Conservation (phyloP, 30 jellyfish, hydroid and myxozoan species). For the Cassiopea xamachana region DNA sequence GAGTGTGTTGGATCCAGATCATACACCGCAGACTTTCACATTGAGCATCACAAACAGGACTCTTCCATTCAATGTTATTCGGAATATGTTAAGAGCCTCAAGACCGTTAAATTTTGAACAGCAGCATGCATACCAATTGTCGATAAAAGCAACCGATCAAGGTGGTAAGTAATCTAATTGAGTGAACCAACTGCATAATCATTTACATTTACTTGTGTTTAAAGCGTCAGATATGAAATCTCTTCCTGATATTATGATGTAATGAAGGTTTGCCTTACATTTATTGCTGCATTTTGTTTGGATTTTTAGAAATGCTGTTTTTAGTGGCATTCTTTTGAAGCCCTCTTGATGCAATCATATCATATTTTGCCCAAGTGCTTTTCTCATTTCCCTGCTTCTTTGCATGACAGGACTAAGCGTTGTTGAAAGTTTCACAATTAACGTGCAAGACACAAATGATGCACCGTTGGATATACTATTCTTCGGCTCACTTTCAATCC, state of each 20-base stretch:
- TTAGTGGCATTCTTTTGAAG: too few species aligned
- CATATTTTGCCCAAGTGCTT: too few species aligned
- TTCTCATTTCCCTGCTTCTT: background rate
- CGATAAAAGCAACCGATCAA: conserved; percentile 59
- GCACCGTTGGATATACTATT: conserved; percentile 69
- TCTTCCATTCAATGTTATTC: conserved; percentile 19
- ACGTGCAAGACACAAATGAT: conserved; percentile 80
- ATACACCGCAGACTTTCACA: conserved; percentile 24
- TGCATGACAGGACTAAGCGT: conserved; percentile 61
- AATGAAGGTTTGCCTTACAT: too few species aligned
- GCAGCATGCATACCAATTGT: conserved; percentile 24
- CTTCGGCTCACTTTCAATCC: conserved; percentile 46
- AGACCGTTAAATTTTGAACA: conserved; percentile 55
- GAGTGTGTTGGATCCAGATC: conserved; percentile 72
- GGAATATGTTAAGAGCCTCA: conserved; percentile 29
- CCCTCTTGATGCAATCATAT: too few species aligned
- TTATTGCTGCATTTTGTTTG: too few species aligned
- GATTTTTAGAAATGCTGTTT: too few species aligned
- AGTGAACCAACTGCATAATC: too few species aligned
- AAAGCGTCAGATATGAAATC: too few species aligned
- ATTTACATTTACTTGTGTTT: too few species aligned
- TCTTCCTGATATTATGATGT: too few species aligned
- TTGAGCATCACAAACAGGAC: conserved; percentile 11
- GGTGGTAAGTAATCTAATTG: conserved; percentile 44
- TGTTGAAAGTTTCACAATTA: conserved; percentile 51